Evolutionary conservation across 2,113 vertebrate genomes (phyloP).

Genomic region (Onychostruthus taczanowskii): DNA sequence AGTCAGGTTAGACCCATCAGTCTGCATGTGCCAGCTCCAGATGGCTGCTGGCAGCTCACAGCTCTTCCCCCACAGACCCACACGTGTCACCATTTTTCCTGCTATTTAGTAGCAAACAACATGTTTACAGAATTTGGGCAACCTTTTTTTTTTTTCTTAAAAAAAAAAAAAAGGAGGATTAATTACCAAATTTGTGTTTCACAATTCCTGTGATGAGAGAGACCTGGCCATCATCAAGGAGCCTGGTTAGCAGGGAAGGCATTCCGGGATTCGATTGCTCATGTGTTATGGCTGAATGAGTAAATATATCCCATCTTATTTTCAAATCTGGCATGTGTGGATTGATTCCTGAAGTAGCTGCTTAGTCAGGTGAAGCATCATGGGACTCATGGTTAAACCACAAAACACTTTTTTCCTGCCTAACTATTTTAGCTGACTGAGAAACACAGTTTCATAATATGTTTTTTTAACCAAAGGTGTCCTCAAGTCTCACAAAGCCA

Average conservation of each 20-base stretch:
- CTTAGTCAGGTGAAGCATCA: slow-evolving; percentile 41
- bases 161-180: neutral
- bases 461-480: slow-evolving; percentile 46
- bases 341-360: slow-evolving; percentile 18
- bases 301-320: slow-evolving; percentile 39
- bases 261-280: neutral
- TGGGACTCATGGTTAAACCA: slow-evolving; percentile 38
- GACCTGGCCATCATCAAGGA: neutral
- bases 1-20: neutral
- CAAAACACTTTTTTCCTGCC: slow-evolving; percentile 18
- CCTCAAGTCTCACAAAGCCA: neutral
- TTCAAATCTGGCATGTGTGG: slow-evolving; percentile 36
- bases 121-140: neutral
- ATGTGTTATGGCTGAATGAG: slow-evolving; percentile 5
- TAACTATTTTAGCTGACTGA: slow-evolving; percentile 17
- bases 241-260: neutral
- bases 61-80: neutral
- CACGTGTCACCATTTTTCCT: neutral
- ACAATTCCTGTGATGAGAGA: neutral
- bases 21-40: neutral
- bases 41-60: neutral
- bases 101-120: slow-evolving; percentile 30
- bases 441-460: neutral
- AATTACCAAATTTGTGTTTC: neutral
- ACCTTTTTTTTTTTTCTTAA: neutral